phyloP scores from a whole-genome alignment of 2,888 invertebrate species.

The Arge pagana region DNA sequence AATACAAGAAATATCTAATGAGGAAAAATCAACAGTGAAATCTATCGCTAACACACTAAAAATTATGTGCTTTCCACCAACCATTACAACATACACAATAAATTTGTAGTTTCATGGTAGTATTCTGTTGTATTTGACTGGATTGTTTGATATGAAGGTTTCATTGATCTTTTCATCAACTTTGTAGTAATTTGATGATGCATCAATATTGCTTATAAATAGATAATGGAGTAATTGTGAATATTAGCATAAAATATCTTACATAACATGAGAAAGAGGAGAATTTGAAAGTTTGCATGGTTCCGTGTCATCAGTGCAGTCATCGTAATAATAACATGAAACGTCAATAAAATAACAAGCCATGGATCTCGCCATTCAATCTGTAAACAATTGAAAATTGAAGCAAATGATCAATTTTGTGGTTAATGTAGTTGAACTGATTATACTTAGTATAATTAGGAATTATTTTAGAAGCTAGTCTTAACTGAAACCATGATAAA shows the following conservation, averaged over 20 bases:
- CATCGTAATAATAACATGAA: slow-evolving; percentile 78
- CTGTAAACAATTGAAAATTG: slow-evolving; percentile 64
- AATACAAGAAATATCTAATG: neutral
- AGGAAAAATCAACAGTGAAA: slow-evolving; percentile 5
- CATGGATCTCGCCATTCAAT: slow-evolving; percentile 91
- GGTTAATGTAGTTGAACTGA: too few species aligned
- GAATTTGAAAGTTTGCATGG: slow-evolving; percentile 84
- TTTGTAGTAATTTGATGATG: slow-evolving; percentile 12
- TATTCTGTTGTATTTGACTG: too few species aligned
- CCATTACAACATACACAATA: neutral
- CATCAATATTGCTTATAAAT: slow-evolving; percentile 12
- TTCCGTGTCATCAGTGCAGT: slow-evolving; percentile 82
- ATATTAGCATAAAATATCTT: slow-evolving; percentile 59
- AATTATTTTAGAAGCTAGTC: too few species aligned
- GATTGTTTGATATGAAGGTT: too few species aligned
- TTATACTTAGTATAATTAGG: too few species aligned
- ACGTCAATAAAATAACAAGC: slow-evolving; percentile 75
- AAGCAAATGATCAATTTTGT: too few species aligned
- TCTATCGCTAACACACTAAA: too few species aligned
- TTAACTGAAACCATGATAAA: too few species aligned
- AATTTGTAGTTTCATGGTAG: slow-evolving; percentile 12
- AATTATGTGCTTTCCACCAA: too few species aligned
- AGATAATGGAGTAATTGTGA: neutral
- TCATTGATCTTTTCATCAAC: too few species aligned
- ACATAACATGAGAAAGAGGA: slow-evolving; percentile 80